Evolutionary conservation across 2,888 invertebrate genomes (phyloP).

Genomic region (Cyclophora punctaria): DNA sequence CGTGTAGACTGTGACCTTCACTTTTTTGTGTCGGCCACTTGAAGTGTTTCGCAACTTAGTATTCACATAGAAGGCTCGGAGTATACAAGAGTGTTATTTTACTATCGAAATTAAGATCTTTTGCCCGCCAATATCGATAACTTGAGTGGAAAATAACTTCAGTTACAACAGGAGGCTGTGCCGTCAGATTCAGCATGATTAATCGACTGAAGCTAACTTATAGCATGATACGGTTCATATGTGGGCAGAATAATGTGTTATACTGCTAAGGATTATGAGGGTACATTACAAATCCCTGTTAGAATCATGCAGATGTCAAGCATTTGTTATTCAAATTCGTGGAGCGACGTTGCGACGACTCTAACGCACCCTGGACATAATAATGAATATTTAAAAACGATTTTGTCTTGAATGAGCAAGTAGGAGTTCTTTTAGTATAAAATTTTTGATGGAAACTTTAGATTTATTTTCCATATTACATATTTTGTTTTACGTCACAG

Average conservation of each 20-base stretch:
- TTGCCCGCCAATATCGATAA: conserved; percentile 5
- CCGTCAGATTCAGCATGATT: conserved; percentile 18
- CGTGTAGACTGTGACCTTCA: background rate
- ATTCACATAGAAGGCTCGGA: conserved; percentile 1
- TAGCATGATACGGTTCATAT: conserved; percentile 32
- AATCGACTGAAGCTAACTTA: conserved; percentile 28
- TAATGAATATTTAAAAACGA: conserved; percentile 70
- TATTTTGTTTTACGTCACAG: too few species aligned
- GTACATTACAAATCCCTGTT: conserved; percentile 42
- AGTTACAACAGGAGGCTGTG: conserved; percentile 13
- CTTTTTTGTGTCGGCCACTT: background rate
- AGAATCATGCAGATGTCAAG: conserved; percentile 63
- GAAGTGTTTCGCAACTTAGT: conserved; percentile 3
- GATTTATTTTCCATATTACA: too few species aligned
- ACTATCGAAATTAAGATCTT: background rate
- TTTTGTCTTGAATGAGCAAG: conserved; percentile 54
- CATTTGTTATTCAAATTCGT: conserved; percentile 72
- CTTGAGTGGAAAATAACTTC: conserved; percentile 9
- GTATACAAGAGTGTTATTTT: background rate
- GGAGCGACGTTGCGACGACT: conserved; percentile 52
- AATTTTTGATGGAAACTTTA: too few species aligned
- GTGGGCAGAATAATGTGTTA: conserved; percentile 36
- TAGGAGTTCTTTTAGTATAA: background rate
- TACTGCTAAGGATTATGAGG: conserved; percentile 40
- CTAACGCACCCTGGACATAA: conserved; percentile 63